These are phyloP conservation scores for Tetrao urogallus DNA, from an alignment of 2,113 vertebrate species.

Conservation along the genomic window DNA sequence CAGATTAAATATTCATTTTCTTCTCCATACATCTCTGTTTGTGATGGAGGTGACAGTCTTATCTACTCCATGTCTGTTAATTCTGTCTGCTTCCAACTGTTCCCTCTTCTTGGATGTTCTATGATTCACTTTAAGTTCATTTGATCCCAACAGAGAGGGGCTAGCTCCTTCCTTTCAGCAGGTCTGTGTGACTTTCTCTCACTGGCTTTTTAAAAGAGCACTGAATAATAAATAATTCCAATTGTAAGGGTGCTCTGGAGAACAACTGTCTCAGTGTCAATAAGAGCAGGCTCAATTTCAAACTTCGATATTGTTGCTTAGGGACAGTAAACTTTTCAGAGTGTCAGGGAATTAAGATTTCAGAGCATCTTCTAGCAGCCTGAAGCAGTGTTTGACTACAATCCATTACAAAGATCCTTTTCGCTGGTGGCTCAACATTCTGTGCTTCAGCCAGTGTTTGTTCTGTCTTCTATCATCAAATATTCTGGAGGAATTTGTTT, in stretches of 20 bases:
- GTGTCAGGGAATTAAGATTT: not conserved
- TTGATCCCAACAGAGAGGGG: not conserved
- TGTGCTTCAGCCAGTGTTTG: not conserved
- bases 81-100: not conserved
- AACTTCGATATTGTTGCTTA: not conserved
- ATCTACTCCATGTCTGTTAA: not conserved
- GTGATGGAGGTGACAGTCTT: not conserved
- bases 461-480: not conserved
- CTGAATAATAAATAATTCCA: not conserved
- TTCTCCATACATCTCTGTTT: not conserved
- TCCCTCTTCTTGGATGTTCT: not conserved
- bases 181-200: not conserved
- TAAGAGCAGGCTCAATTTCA: not conserved
- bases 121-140: not conserved
- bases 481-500: not conserved
- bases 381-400: not conserved
- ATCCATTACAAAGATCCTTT: not conserved
- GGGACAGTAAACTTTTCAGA: not conserved
- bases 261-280: not conserved
- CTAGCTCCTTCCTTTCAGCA: not conserved
- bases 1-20: not conserved
- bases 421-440: not conserved
- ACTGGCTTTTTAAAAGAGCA: not conserved
- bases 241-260: not conserved
- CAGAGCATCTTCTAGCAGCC: not conserved